phyloP scores from a whole-genome alignment of 2,888 invertebrate genomes.

The Sarcophaga rosellei region DNA sequence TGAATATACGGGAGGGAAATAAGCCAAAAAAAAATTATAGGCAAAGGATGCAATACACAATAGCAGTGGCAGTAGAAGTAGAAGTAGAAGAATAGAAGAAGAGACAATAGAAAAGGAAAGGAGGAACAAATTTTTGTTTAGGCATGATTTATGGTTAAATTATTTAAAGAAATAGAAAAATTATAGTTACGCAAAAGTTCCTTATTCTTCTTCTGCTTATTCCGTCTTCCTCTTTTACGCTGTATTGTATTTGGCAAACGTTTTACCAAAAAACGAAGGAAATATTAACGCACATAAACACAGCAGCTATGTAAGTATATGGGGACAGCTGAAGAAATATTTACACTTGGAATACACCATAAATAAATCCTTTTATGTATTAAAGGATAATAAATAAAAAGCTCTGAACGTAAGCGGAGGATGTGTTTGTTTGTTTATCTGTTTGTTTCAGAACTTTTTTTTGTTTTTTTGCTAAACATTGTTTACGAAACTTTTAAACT shows the following conservation, averaged over 20 bases:
- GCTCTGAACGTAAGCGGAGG: not conserved
- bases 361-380: conserved; percentile 64
- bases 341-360: conserved; percentile 38
- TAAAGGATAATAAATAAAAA: conserved; percentile 59
- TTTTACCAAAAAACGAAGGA: conserved; percentile 17
- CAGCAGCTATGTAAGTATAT: not conserved
- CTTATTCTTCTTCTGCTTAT: conserved; percentile 9
- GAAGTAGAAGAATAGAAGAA: conserved; percentile 20
- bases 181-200: conserved; percentile 54
- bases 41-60: not conserved
- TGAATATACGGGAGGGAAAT: too few relatives aligned
- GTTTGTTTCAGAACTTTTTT: not conserved
- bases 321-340: conserved; percentile 32
- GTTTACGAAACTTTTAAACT: conserved; percentile 37
- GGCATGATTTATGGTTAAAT: conserved; percentile 68
- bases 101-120: conserved; percentile 32
- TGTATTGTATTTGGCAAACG: conserved; percentile 19
- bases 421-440: conserved; percentile 21
- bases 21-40: too few relatives aligned
- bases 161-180: conserved; percentile 66
- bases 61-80: not conserved
- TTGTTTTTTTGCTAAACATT: not conserved
- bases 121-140: conserved; percentile 48
- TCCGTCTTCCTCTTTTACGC: too few relatives aligned
- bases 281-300: conserved; percentile 2